phyloP scores from a whole-genome alignment of 2,888 invertebrate genomes.

The Paralinhomoeus sp. region DNA sequence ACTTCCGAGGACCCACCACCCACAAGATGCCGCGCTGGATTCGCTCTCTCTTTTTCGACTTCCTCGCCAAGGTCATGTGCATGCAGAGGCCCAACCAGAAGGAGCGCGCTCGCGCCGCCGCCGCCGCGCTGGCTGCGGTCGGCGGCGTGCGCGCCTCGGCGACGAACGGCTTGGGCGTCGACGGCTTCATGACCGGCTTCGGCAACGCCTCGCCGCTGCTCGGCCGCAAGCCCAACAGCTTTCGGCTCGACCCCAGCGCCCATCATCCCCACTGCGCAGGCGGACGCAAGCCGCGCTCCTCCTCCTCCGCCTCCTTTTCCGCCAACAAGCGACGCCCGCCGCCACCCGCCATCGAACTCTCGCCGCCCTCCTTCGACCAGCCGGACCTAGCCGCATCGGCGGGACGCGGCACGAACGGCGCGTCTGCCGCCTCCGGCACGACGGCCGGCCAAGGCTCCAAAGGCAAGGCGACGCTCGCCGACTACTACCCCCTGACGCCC shows the following conservation, averaged over 20 bases:
- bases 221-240: no score
- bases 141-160: no score
- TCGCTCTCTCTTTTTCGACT: slow-evolving; percentile 74
- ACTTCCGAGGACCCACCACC: slow-evolving; percentile 84
- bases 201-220: no score
- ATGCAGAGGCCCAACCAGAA: slow-evolving; percentile 59
- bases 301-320: no score
- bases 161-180: no score
- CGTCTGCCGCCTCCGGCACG: no score
- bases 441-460: not conserved
- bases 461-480: slow-evolving; percentile 45
- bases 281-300: not conserved
- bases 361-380: not conserved
- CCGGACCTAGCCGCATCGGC: slow-evolving; percentile 32
- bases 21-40: slow-evolving; percentile 95
- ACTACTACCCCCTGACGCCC: slow-evolving; percentile 60
- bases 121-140: no score
- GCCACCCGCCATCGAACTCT: slow-evolving; percentile 4
- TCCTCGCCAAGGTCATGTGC: slow-evolving; percentile 65
- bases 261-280: slow-evolving; percentile 10
- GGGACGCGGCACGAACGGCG: slow-evolving; percentile 36
- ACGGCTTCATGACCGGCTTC: no score
- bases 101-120: not conserved
- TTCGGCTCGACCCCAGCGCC: not conserved
- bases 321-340: no score